phyloP scores from a whole-genome alignment of 2,888 invertebrate species.

The Tenthredo distinguenda region DNA sequence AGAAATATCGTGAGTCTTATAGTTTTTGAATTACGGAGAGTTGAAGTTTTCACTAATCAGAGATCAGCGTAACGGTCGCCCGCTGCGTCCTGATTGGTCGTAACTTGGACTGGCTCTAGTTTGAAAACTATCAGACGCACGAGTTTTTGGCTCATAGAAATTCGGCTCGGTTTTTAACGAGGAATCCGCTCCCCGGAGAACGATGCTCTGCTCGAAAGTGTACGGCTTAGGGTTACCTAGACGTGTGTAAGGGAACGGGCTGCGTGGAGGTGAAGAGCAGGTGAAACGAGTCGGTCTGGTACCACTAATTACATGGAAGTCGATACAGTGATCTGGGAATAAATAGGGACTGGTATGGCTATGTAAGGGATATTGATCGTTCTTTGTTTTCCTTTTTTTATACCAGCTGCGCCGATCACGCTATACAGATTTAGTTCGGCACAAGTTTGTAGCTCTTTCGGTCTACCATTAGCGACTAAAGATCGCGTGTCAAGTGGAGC shows the following conservation, averaged over 20 bases:
- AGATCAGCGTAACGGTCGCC: neutral
- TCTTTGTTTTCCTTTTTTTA: neutral
- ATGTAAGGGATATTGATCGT: slow-evolving; percentile 31
- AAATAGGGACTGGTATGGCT: slow-evolving; percentile 29
- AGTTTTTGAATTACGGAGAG: slow-evolving; percentile 1
- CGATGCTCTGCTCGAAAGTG: neutral
- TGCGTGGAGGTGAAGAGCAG: neutral
- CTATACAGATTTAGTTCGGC: slow-evolving; percentile 35
- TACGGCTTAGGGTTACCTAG: neutral
- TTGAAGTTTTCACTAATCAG: neutral
- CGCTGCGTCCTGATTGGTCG: neutral
- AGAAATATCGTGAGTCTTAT: neutral
- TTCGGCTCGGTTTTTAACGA: neutral
- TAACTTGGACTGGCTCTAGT: neutral
- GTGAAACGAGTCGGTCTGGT: slow-evolving; percentile 27
- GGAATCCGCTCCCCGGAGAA: neutral
- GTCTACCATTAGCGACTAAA: neutral
- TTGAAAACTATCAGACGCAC: neutral
- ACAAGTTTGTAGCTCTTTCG: slow-evolving; percentile 6
- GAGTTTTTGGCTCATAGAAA: neutral
- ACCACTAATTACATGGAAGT: slow-evolving; percentile 44
- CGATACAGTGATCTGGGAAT: slow-evolving; percentile 42
- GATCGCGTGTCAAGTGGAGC: slow-evolving; percentile 28
- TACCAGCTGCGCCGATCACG: slow-evolving; percentile 38
- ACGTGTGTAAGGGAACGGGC: neutral